Evolutionary conservation across 2,797 vertebrate genomes (phyloP), one percentile per base, ranked within the genome.

Genomic region (Oreonectes daqikongensis): DNA sequence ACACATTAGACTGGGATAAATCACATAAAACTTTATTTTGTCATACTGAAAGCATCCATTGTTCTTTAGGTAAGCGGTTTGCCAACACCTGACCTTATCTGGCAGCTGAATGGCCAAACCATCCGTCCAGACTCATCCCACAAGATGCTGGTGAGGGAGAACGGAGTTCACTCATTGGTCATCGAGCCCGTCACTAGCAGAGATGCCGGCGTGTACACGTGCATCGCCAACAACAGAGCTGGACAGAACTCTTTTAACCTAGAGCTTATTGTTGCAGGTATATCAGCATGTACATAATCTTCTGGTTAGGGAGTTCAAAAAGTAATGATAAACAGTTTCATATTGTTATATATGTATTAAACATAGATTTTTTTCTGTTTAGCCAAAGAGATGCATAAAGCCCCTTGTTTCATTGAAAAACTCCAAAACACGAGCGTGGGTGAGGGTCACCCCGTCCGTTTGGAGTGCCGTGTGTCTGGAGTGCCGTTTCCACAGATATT

Each of bases 311-410:
- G 5, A 52, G 4, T 53, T 24, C 4, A 53, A 52, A 52, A 1
- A 52, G 50, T 9, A 50, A 50, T 22, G 2, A 11, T 52, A 22
- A 53, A 35, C 2, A 7, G 9, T n/a, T n/a, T n/a, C n/a, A n/a
- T n/a, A 35, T 35, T 4, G 3, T 18, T 5, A 48, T 48, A n/a
- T 18, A 18, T 48, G 17, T 48, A 2, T 57, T 14, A 15, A 6
- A 15, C 15, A 5, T 30, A 7, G 3, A 3, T 59, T n/a, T 50
- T 46, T 2, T 20, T 5, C 68, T 42, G 59, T 71, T 76, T 86
- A 99, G 98, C 98, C 75, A 98, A 96, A 84, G 97, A 99, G 92
- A 95, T 97, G 89, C 96, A 99, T 90, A 98, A 98, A 87, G 90
- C 94, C 8, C 98, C 98, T 0, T 90, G 92, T 30, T 99, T 99